These are phyloP conservation scores for Cotesia congregata DNA, from an alignment of 2,888 invertebrate genomes.

Conservation along the genomic window DNA sequence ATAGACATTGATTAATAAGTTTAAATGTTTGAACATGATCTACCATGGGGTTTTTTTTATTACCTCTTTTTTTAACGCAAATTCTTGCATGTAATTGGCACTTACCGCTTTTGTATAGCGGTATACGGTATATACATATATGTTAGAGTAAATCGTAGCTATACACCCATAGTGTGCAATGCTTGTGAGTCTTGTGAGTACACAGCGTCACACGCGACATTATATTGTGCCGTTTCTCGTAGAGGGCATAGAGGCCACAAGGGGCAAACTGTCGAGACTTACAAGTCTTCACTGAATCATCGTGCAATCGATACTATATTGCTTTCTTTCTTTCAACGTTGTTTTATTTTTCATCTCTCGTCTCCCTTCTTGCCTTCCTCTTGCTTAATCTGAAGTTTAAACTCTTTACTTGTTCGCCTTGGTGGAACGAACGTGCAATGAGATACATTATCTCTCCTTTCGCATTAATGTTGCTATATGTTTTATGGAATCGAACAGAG, in stretches of 20 bases:
- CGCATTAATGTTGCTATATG: conserved; percentile 15
- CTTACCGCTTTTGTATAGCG: conserved; percentile 47
- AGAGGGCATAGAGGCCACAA: conserved; percentile 19
- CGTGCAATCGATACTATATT: conserved; percentile 5
- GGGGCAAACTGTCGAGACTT: conserved; percentile 9
- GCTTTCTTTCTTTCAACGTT: not conserved
- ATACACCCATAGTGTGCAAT: conserved; percentile 11
- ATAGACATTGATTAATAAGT: conserved; percentile 4
- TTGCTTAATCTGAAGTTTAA: not conserved
- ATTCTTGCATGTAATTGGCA: conserved; percentile 49
- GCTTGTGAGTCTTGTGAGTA: conserved; percentile 27
- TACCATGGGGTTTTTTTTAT: not conserved
- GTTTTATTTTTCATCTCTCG: not conserved
- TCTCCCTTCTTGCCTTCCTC: not conserved
- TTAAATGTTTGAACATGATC: conserved; percentile 10
- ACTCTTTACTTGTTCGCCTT: not conserved
- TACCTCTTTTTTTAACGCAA: conserved; percentile 9
- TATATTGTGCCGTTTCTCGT: conserved; percentile 31
- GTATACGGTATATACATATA: conserved; percentile 41
- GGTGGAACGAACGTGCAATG: not conserved
- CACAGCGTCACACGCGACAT: conserved; percentile 30
- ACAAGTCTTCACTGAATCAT: not conserved
- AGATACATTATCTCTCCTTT: conserved; percentile 23
- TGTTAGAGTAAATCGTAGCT: conserved; percentile 26
- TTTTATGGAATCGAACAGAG: conserved; percentile 17